Conservation (phyloP, 2,113 vertebrate genomes). For the Clarias gariepinus region DNA sequence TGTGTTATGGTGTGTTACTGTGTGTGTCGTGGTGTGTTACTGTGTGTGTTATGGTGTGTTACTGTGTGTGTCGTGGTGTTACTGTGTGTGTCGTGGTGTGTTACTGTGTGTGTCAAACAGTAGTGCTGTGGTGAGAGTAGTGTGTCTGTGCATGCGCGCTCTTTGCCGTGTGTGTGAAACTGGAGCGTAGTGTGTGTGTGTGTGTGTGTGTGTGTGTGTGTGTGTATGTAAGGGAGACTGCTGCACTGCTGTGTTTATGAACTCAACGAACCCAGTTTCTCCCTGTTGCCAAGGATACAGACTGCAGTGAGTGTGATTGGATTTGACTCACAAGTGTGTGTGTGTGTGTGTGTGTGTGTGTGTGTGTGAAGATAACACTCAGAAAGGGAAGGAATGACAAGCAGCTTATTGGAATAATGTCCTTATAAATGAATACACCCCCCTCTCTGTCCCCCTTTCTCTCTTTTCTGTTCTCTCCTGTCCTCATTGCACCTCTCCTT, state of each 20-base stretch:
- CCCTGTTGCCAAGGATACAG: constrained; percentile 30
- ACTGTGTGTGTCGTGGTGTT: background rate
- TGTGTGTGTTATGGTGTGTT: background rate
- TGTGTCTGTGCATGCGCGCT: background rate
- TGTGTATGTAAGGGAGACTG: background rate
- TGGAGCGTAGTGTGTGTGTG: background rate
- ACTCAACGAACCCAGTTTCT: constrained; percentile 13
- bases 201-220: background rate
- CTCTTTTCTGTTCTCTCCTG: no score
- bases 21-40: background rate
- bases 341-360: background rate
- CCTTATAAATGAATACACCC: background rate
- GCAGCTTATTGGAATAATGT: constrained; percentile 10
- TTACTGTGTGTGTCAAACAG: background rate
- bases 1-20: background rate
- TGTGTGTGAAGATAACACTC: background rate
- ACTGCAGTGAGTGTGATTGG: constrained; percentile 14
- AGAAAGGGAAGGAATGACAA: constrained; percentile 4
- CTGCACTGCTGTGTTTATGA: constrained; percentile 32
- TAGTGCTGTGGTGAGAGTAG: background rate
- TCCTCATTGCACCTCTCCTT: background rate
- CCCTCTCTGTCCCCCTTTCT: background rate
- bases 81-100: background rate
- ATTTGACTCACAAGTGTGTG: background rate
- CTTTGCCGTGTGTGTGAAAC: background rate